Conservation (phyloP, 2,797 vertebrate genomes). For the Ctenopoma kingsleyae region DNA sequence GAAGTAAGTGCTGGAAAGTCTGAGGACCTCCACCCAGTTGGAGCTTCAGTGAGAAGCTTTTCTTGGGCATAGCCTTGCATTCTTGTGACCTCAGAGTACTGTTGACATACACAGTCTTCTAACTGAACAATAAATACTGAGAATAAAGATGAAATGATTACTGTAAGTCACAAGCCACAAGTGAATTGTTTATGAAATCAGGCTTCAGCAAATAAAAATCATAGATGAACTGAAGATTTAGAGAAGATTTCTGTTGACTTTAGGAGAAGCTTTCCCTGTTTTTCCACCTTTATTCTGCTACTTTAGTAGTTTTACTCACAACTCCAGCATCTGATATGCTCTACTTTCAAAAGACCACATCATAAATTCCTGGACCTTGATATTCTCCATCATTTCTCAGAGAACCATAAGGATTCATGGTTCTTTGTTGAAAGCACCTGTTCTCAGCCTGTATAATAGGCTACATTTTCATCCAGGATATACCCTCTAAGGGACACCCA, state of each 20-base stretch:
- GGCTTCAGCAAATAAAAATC: background rate
- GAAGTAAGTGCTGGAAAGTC: slow-evolving; percentile 41
- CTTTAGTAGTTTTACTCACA: slow-evolving; percentile 35
- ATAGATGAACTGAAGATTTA: background rate
- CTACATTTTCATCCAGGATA: slow-evolving; percentile 65
- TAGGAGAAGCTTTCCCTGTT: slow-evolving; percentile 5
- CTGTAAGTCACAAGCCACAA: slow-evolving; percentile 21
- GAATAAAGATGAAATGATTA: slow-evolving; percentile 30
- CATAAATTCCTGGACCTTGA: slow-evolving; percentile 67
- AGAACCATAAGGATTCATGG: slow-evolving; percentile 60
- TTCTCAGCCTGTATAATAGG: slow-evolving; percentile 71
- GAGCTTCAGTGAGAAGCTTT: slow-evolving; percentile 33
- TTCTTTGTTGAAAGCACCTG: slow-evolving; percentile 79
- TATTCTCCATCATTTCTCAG: slow-evolving; percentile 65
- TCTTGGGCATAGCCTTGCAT: slow-evolving; percentile 49
- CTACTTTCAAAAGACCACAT: slow-evolving; percentile 58
- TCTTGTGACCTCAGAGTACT: slow-evolving; percentile 40
- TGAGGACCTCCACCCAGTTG: slow-evolving; percentile 57
- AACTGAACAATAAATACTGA: slow-evolving; percentile 51
- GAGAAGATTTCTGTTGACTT: background rate
- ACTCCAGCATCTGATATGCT: slow-evolving; percentile 49
- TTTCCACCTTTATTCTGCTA: slow-evolving; percentile 40
- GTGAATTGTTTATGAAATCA: slow-evolving; percentile 3
- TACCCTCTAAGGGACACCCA: slow-evolving; percentile 62
- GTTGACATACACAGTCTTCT: slow-evolving; percentile 41